A percentile compares a stretch with the other conserved stretches of the same genome.
These are phyloP conservation scores for Pica pica DNA, from an alignment of 2,113 vertebrate species.

Conservation along the genomic window DNA sequence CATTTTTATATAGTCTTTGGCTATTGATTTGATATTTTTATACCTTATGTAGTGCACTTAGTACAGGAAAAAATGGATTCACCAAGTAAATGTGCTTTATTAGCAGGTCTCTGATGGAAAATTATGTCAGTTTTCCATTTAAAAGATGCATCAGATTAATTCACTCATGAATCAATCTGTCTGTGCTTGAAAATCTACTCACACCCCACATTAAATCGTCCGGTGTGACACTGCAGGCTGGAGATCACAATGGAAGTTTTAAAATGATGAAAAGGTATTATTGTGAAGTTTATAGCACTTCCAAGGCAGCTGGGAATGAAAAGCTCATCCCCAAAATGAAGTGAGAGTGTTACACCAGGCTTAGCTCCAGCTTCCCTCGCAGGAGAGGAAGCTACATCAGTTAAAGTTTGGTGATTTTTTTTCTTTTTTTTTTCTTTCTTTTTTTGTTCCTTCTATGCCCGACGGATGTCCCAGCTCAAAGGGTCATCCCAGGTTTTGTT, in stretches of 20 bases:
- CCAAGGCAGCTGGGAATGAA: neutral
- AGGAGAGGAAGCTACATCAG: neutral
- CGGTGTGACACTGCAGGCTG: neutral
- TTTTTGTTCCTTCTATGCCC: neutral
- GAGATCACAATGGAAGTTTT: neutral
- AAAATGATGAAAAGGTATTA: neutral
- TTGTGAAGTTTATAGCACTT: neutral
- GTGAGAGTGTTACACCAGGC: neutral
- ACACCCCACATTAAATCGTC: neutral
- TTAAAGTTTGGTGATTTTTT: neutral
- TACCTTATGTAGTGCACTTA: constrained; percentile 20
- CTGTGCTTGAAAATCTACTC: neutral
- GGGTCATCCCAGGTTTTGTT: neutral
- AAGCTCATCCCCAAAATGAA: neutral
- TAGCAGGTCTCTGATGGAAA: constrained; percentile 11
- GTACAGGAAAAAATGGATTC: constrained; percentile 15
- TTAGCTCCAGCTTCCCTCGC: neutral
- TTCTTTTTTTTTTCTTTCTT: neutral
- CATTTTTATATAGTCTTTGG: constrained; percentile 10
- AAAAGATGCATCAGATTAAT: constrained; percentile 28
- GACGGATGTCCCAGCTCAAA: neutral
- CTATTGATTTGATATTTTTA: constrained; percentile 16
- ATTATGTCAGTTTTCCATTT: constrained; percentile 26
- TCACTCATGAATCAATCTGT: neutral
- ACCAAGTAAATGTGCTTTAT: neutral